Percentiles rank a stretch among this genome's conserved stretches.
phyloP scores from a whole-genome alignment of 2,797 vertebrate species.

The Miopithecus talapoin region DNA sequence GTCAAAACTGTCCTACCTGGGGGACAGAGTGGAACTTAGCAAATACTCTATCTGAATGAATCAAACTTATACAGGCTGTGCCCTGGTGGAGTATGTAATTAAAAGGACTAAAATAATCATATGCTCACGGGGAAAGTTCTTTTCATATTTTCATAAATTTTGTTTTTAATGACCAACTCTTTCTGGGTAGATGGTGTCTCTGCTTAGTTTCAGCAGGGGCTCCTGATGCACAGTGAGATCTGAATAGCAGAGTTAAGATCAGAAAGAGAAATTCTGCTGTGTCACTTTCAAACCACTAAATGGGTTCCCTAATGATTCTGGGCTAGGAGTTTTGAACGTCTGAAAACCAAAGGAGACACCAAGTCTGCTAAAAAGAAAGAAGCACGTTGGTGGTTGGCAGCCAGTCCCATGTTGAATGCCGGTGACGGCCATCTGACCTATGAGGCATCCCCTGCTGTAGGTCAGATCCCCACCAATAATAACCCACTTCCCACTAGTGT shows the following conservation, averaged over 20 bases:
- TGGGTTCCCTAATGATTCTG: conserved; percentile 76
- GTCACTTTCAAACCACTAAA: conserved; percentile 79
- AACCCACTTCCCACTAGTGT: not conserved
- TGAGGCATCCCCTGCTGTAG: not conserved
- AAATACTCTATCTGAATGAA: conserved; percentile 10
- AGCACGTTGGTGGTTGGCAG: conserved; percentile 46
- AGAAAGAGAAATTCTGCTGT: conserved; percentile 65
- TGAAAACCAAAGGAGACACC: conserved; percentile 80
- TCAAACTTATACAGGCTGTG: not conserved
- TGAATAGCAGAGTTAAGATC: conserved; percentile 33
- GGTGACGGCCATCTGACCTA: not conserved
- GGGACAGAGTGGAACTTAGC: not conserved
- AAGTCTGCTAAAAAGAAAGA: conserved; percentile 73
- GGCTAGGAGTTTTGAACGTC: conserved; percentile 71
- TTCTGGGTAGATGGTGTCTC: not conserved
- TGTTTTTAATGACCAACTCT: conserved; percentile 29
- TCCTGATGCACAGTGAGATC: not conserved
- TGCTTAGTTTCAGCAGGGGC: not conserved
- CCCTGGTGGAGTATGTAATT: not conserved
- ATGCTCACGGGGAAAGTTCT: not conserved
- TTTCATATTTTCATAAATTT: conserved; percentile 43
- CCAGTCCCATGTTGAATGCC: conserved; percentile 25
- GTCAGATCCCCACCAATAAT: conserved; percentile 2
- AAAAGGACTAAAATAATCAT: conserved; percentile 47
- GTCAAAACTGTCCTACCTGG: not conserved